These are phyloP conservation scores for Chlorocebus sabaeus DNA, from an alignment of 2,113 vertebrate species.

Conservation along the genomic window DNA sequence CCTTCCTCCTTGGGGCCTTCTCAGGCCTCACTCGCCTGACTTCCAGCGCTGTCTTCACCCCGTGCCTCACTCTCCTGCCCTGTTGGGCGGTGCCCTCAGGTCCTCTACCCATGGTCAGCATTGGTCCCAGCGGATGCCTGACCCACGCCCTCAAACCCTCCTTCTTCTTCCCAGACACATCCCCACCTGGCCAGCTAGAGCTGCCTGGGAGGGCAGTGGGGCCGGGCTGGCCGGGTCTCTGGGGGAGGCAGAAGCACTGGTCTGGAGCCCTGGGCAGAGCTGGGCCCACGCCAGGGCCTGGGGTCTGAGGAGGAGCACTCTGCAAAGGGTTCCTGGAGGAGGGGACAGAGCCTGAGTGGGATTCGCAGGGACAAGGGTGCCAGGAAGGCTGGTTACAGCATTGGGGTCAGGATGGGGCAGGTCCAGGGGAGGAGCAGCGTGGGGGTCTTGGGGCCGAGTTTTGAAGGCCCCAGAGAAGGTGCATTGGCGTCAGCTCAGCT, in stretches of 20 bases:
- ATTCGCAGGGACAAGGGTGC: not conserved
- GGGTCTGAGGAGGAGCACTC: not conserved
- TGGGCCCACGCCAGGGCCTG: not conserved
- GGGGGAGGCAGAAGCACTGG: not conserved
- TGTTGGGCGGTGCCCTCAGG: not conserved
- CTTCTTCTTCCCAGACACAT: not conserved
- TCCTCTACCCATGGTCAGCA: not conserved
- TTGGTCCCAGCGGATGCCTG: not conserved
- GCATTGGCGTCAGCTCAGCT: rapidly evolving
- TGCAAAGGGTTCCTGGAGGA: not conserved
- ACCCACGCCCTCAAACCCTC: not conserved
- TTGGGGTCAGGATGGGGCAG: not conserved
- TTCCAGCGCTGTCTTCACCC: rapidly evolving
- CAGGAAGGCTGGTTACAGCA: too few species aligned
- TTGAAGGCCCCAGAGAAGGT: not conserved
- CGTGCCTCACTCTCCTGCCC: rapidly evolving
- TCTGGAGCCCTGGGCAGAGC: not conserved
- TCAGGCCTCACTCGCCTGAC: too few species aligned
- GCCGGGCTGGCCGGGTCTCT: not conserved
- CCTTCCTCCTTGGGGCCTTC: not conserved
- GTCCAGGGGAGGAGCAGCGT: rapidly evolving
- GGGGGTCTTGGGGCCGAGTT: rapidly evolving
- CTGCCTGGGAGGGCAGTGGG: not conserved
- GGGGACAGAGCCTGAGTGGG: not conserved
- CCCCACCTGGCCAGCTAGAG: not conserved